Evolutionary conservation across 1,140 invertebrate species (phyloP), one percentile per base, ranked within the genome.

Genomic region (Dolichoris vasculosae): DNA sequence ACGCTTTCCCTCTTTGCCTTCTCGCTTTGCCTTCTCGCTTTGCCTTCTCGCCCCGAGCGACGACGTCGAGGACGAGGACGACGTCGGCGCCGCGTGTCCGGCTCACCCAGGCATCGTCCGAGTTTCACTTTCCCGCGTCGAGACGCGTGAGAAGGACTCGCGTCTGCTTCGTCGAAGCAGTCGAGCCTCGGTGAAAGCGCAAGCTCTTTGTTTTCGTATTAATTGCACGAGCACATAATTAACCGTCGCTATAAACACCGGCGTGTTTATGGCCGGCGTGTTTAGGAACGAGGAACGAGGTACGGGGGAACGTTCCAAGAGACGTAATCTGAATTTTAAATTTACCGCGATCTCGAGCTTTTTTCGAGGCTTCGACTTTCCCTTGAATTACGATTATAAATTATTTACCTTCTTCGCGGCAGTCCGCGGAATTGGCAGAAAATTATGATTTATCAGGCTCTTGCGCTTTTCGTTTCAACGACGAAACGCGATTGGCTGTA

Each of bases 121-220:
- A 77, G n/a, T 77, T 77, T 67, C 32, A 51, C 38, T 84, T 76
- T 59, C 77, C 76, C 82, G 76, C 82, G 55, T 78, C 46, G 40
- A 17, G 30, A 26, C 82, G 75, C 71, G 82, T 75, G 71, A 64
- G 69, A 83, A 64, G 51, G 73, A 77, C 38, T 30, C 8, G 55
- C 73, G 51, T 23, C 9, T 43, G 82, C 35, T 38, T 17, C 0
- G 43, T 64, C 0, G 30, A 0, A 32, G 0, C 0, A 2, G 43
- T 64, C 0, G 30, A 0, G 35, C 2, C 0, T 4, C 20, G 1
- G 32, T 2, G 20, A 63, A 38, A 79, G 4, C 13, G 59, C 23
- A 38, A 35, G 48, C 35, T 76, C 81, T 83, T 75, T 75, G 69
- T 76, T 75, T 75, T 55, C 73, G n/a, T 17, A 78, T 78, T 78